These are phyloP conservation scores for Sebastes oblongus DNA, from an alignment of 2,797 vertebrate genomes.

Conservation along the genomic window DNA sequence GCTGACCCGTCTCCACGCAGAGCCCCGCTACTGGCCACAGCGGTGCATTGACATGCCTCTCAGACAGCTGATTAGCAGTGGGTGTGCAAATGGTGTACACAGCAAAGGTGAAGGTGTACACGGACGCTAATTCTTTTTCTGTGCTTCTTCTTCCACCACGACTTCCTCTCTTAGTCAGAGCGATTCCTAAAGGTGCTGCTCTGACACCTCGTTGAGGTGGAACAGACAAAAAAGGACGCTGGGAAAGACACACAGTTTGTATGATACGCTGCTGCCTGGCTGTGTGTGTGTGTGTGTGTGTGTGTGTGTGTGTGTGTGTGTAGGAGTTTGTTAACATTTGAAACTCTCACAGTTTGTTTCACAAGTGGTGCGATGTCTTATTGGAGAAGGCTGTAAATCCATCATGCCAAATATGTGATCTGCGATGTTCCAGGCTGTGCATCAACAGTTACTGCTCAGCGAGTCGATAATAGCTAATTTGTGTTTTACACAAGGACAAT, in stretches of 20 bases:
- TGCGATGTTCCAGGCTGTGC: conserved; percentile 49
- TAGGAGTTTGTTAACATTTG: conserved; percentile 74
- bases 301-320: conserved; percentile 62
- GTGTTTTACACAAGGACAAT: conserved; percentile 41
- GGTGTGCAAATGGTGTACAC: conserved; percentile 58
- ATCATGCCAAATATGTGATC: conserved; percentile 50
- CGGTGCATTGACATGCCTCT: conserved; percentile 53
- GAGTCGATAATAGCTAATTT: conserved; percentile 44
- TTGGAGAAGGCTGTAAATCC: conserved; percentile 51
- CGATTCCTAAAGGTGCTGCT: conserved; percentile 24
- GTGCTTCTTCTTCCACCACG: conserved; percentile 18
- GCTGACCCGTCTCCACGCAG: conserved; percentile 58
- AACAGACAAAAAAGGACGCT: conserved; percentile 12
- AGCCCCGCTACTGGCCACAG: conserved; percentile 44
- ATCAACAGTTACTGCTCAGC: conserved; percentile 35
- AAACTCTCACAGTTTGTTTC: conserved; percentile 75
- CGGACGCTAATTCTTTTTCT: conserved; percentile 20
- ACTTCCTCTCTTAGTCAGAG: conserved; percentile 20
- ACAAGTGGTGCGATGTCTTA: conserved; percentile 69
- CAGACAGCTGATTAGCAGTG: conserved; percentile 77
- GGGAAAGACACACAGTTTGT: conserved; percentile 24
- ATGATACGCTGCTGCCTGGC: conserved; percentile 38
- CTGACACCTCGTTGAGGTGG: conserved; percentile 22
- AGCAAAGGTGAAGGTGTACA: conserved; percentile 42
- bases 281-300: conserved; percentile 64